These are phyloP conservation scores for Mus spicilegus DNA, from an alignment of 2,113 vertebrate species.

Conservation along the genomic window DNA sequence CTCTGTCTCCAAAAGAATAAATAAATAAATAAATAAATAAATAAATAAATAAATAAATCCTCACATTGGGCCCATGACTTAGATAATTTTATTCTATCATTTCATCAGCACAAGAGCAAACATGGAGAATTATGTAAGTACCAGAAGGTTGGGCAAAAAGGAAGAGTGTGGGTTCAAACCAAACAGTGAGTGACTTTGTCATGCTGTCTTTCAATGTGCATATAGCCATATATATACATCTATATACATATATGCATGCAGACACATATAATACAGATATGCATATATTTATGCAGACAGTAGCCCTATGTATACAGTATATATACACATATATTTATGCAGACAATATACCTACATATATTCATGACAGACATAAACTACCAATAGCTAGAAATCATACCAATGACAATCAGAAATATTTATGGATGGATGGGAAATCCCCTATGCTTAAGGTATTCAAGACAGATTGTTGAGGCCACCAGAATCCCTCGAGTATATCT, in stretches of 20 bases:
- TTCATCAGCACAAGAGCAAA: conserved; percentile 28
- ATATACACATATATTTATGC: neutral
- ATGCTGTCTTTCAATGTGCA: neutral
- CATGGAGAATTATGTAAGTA: neutral
- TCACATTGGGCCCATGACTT: neutral
- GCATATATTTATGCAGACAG: too few species aligned
- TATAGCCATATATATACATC: neutral
- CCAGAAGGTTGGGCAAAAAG: neutral
- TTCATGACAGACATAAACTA: neutral
- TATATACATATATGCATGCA: too few species aligned
- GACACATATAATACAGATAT: neutral
- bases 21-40: neutral
- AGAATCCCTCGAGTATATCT: neutral
- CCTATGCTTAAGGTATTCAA: neutral
- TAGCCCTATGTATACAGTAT: too few species aligned
- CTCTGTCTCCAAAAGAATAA: neutral
- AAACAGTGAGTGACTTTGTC: neutral
- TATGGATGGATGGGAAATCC: neutral
- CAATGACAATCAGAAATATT: neutral
- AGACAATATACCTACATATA: neutral
- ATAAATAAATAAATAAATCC: neutral
- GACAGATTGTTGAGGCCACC: neutral
- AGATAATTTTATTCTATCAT: conserved; percentile 7
- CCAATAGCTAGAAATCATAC: neutral
- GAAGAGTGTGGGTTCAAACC: neutral